Conservation (phyloP, 2,797 vertebrate genomes). For the Lophius americanus region DNA sequence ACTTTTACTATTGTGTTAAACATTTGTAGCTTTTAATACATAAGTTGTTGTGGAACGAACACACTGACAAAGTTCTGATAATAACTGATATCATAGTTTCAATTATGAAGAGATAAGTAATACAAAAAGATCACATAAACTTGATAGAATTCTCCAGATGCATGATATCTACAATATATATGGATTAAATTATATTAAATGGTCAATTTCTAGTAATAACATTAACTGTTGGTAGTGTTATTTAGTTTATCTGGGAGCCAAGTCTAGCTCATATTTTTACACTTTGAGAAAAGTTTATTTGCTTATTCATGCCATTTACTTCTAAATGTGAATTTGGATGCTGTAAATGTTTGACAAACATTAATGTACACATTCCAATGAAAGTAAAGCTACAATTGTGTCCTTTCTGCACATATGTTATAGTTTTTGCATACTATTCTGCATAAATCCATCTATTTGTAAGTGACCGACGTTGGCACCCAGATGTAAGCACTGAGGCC, state of each 20-base stretch:
- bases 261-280: conserved; percentile 30
- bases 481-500: conserved; percentile 60
- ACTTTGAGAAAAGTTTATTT: conserved; percentile 47
- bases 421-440: conserved; percentile 78
- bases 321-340: conserved; percentile 58
- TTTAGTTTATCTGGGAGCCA: conserved; percentile 15
- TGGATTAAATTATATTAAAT: conserved; percentile 25
- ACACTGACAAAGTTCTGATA: background rate
- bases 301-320: conserved; percentile 52
- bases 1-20: background rate
- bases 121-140: background rate
- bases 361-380: conserved; percentile 60
- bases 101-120: background rate
- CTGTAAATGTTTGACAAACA: conserved; percentile 59
- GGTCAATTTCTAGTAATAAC: conserved; percentile 26
- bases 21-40: background rate
- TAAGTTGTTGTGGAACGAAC: background rate
- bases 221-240: conserved; percentile 22
- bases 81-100: background rate
- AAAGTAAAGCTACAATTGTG: conserved; percentile 70
- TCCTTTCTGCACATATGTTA: conserved; percentile 76
- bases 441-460: conserved; percentile 75
- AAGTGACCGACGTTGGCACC: conserved; percentile 69
- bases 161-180: background rate
- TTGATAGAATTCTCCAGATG: conserved; percentile 6